Conservation (phyloP, 2,888 invertebrate species). For the Galerucella nymphaeae region DNA sequence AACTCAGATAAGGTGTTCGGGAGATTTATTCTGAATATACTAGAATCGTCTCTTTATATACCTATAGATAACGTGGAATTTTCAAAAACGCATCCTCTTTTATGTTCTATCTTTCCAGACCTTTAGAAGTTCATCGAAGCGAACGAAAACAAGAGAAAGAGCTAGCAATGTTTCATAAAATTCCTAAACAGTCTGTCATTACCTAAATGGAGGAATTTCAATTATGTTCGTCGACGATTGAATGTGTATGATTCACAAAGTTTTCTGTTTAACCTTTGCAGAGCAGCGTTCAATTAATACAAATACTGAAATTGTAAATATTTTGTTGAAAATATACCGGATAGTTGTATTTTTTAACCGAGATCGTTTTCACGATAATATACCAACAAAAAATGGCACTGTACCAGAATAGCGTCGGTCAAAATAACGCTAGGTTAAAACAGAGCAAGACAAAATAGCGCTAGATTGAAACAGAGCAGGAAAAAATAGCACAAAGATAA, state of each 20-base stretch:
- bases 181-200: slow-evolving; percentile 19
- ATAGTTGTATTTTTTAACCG: too few species aligned
- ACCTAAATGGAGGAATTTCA: slow-evolving; percentile 19
- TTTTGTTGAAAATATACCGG: too few species aligned
- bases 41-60: slow-evolving; percentile 5
- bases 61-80: slow-evolving; percentile 8
- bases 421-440: too few species aligned
- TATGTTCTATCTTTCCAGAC: not conserved
- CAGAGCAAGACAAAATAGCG: too few species aligned
- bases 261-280: not conserved
- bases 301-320: too few species aligned
- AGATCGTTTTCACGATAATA: too few species aligned
- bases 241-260: slow-evolving; percentile 12
- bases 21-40: not conserved
- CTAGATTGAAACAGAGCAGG: too few species aligned
- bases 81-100: slow-evolving; percentile 13
- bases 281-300: too few species aligned
- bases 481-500: too few species aligned
- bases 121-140: slow-evolving; percentile 15
- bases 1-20: not conserved
- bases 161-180: slow-evolving; percentile 4
- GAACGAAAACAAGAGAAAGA: slow-evolving; percentile 8
- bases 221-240: slow-evolving; percentile 16
- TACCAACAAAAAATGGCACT: too few species aligned
- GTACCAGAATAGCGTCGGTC: too few species aligned